Base-by-base conservation (phyloP, 2,888 invertebrate species). In the Stenodera caucasica region DNA sequence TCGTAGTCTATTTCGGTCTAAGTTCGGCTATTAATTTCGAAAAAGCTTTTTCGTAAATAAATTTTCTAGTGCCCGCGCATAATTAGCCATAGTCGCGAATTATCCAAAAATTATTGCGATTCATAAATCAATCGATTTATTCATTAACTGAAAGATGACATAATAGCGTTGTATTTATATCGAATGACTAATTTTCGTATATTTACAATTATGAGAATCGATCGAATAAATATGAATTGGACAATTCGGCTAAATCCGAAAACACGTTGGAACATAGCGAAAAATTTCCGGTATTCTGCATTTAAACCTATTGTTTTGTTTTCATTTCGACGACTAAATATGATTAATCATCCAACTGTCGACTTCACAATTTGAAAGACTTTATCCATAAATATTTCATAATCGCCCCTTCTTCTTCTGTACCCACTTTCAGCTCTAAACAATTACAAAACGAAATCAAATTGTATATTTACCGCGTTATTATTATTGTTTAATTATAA, bases 281-380 rank as follows among this genome's bases (percentile, higher is more conserved):
- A 60, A 60, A 63, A 63, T 63, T 57, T 57, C 63, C 60, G 62
- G 62, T 53, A 50, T 45, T 56, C 56, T 59, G 52, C 51, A 53
- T 57, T 50, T 50, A 50, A 30, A 54, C 23, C 53, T 53, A 60
- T 63, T 60, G 63, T 60, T 60, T 63, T 55, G 62, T 53, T 61
- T 58, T 55, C 14, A 11, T 26, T 56, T 61, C 37, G 23, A 29
- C 21, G 50, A 50, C 53, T 57, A 59, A 56, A 57, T 63, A 60
- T 63, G 63, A 63, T 63, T 63, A 63, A 63, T 63, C 50, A 53
- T 55, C 32, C 54, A 29, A 26, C 53, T 50, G 52, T 51, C 45
- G 59, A 57, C 63, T 55, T 63, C 63, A 63, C 58, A 55, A 58
- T 62, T 49, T 58, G 55, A 63, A 61, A 61, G 61, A 55, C 59